phyloP scores from a whole-genome alignment of 2,888 invertebrate genomes.

The Tuta absoluta region DNA sequence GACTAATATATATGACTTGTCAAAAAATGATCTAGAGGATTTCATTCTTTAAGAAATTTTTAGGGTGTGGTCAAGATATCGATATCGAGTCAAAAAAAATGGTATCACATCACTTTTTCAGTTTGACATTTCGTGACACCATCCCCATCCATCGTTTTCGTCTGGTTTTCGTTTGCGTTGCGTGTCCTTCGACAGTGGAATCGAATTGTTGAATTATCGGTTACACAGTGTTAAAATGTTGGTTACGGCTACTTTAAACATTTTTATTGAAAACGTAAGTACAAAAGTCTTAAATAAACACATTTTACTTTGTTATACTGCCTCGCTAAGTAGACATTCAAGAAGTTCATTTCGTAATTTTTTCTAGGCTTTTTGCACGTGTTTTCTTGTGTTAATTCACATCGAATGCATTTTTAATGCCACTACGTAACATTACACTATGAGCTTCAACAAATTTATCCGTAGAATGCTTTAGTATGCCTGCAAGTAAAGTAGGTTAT shows the following conservation, averaged over 20 bases:
- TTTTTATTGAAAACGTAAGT: constrained; percentile 44
- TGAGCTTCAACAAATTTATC: neutral
- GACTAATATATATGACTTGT: too few species aligned
- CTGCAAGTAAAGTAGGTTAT: too few species aligned
- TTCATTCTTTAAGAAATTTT: too few species aligned
- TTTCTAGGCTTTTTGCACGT: constrained; percentile 1
- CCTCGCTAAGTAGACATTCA: constrained; percentile 13
- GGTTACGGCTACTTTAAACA: constrained; percentile 33
- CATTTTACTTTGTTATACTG: neutral
- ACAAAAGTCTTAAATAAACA: neutral
- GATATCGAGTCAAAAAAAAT: too few species aligned
- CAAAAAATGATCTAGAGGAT: too few species aligned
- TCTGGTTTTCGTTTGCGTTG: neutral
- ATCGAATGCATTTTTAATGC: neutral
- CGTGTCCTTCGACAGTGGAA: neutral
- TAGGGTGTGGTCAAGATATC: too few species aligned
- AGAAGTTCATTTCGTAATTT: neutral
- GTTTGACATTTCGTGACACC: neutral
- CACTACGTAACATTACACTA: neutral
- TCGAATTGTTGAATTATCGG: neutral
- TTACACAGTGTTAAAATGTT: constrained; percentile 37
- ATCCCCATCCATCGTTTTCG: neutral
- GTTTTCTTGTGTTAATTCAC: neutral
- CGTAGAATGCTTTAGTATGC: too few species aligned
- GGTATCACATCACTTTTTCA: neutral